These are phyloP conservation scores for Promerops cafer DNA, from an alignment of 2,113 vertebrate species.

Conservation along the genomic window DNA sequence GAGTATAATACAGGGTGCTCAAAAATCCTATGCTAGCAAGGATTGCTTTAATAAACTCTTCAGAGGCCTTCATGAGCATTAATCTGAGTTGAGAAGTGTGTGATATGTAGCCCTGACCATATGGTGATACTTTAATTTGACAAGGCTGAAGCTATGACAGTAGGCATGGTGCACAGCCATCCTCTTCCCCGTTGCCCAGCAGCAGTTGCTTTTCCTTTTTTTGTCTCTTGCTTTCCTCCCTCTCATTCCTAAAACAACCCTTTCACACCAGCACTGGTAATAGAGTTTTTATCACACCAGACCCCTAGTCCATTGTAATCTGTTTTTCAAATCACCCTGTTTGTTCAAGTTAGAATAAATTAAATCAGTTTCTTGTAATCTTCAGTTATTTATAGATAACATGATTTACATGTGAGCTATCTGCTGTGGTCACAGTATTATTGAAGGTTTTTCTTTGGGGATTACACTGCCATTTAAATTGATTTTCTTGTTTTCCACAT, in stretches of 20 bases:
- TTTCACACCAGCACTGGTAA: neutral
- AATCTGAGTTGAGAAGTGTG: neutral
- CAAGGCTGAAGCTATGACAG: neutral
- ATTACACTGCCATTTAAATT: conserved; percentile 39
- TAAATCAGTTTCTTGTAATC: conserved; percentile 37
- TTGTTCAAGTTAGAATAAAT: conserved; percentile 34
- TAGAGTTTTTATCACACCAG: neutral
- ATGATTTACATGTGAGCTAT: conserved; percentile 1
- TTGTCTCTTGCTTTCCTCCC: neutral
- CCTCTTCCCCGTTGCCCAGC: neutral
- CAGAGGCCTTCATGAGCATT: conserved; percentile 5
- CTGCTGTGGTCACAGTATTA: neutral
- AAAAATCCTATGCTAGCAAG: neutral
- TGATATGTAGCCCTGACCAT: neutral
- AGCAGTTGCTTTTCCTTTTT: neutral
- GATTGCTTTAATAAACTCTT: conserved; percentile 35
- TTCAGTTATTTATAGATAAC: conserved; percentile 43
- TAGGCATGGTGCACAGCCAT: neutral
- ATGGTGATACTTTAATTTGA: accelerated
- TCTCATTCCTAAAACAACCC: conserved; percentile 5
- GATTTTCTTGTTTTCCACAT: conserved; percentile 43
- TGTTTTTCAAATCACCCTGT: conserved; percentile 15
- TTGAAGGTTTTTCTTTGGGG: conserved; percentile 29
- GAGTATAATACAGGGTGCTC: neutral
- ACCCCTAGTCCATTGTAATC: neutral